Percentiles rank a stretch among this genome's conserved stretches.
Conservation (phyloP, 2,888 invertebrate genomes). For the Lycocerus yunnanus region DNA sequence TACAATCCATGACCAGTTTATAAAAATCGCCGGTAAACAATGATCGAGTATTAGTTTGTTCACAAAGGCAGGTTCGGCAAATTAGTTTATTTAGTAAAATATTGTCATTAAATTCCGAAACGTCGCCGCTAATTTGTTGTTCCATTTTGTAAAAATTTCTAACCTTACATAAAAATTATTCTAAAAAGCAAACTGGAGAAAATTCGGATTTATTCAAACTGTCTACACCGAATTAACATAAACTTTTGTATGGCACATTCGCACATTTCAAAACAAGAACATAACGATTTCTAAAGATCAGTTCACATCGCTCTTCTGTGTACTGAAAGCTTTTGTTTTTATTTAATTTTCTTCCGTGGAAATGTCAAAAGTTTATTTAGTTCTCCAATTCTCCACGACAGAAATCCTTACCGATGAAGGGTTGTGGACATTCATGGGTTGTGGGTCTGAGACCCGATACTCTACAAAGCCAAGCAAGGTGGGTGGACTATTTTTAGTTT, state of each 20-base stretch:
- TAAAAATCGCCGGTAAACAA: slow-evolving; percentile 44
- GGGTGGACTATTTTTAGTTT: too few species aligned
- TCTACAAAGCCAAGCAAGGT: too few species aligned
- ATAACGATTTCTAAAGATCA: not conserved
- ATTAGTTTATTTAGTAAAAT: slow-evolving; percentile 20
- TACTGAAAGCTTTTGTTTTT: not conserved
- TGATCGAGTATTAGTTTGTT: slow-evolving; percentile 40
- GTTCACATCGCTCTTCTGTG: not conserved
- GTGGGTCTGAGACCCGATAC: too few species aligned
- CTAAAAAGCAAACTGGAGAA: not conserved
- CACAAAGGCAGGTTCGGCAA: slow-evolving; percentile 43
- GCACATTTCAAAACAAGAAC: not conserved
- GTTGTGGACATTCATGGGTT: too few species aligned
- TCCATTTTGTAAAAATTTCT: not conserved
- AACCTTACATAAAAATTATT: not conserved
- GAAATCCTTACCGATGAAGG: too few species aligned
- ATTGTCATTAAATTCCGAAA: not conserved
- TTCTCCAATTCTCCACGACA: too few species aligned
- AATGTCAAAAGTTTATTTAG: too few species aligned
- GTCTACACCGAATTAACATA: not conserved
- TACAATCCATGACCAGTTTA: slow-evolving; percentile 43
- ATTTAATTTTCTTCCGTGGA: not conserved
- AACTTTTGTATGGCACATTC: not conserved
- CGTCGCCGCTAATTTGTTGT: not conserved
- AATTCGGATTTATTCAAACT: not conserved